Conservation (phyloP, 2,888 invertebrate genomes). For the Sialis lutaria region DNA sequence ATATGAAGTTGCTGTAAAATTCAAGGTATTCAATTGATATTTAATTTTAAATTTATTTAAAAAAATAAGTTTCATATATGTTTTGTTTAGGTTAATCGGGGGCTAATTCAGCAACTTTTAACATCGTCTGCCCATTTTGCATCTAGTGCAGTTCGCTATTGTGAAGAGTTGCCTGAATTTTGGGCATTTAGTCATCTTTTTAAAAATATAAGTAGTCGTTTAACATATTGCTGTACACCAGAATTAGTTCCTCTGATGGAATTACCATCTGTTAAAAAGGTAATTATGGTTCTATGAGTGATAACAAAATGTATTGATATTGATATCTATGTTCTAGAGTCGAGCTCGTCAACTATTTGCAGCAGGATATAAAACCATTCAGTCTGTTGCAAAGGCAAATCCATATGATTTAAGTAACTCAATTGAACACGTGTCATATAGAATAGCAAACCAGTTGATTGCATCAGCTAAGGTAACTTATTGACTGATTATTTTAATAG, state of each 20-base stretch:
- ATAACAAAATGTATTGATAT: background rate
- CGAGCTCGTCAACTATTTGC: constrained; percentile 69
- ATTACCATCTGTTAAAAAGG: constrained; percentile 73
- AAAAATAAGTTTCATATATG: background rate
- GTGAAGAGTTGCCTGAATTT: constrained; percentile 59
- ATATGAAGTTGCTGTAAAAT: constrained; percentile 51
- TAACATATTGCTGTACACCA: constrained; percentile 64
- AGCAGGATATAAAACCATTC: constrained; percentile 65
- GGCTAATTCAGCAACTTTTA: constrained; percentile 63
- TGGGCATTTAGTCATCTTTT: constrained; percentile 72
- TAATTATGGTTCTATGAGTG: constrained; percentile 18
- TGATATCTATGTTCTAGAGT: constrained; percentile 31
- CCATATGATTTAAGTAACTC: constrained; percentile 38
- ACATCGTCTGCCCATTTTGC: constrained; percentile 54
- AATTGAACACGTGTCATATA: constrained; percentile 54
- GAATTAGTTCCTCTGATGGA: constrained; percentile 74
- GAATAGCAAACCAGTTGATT: constrained; percentile 62
- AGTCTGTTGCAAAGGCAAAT: constrained; percentile 56
- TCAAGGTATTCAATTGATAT: constrained; percentile 21
- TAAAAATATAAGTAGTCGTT: constrained; percentile 47
- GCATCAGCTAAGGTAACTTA: constrained; percentile 67
- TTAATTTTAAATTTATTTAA: background rate
- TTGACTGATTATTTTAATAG: background rate
- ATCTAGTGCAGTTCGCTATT: constrained; percentile 59
- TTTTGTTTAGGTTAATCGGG: constrained; percentile 40